phyloP scores from a whole-genome alignment of 1,140 invertebrate genomes.

The Lerema accius region DNA sequence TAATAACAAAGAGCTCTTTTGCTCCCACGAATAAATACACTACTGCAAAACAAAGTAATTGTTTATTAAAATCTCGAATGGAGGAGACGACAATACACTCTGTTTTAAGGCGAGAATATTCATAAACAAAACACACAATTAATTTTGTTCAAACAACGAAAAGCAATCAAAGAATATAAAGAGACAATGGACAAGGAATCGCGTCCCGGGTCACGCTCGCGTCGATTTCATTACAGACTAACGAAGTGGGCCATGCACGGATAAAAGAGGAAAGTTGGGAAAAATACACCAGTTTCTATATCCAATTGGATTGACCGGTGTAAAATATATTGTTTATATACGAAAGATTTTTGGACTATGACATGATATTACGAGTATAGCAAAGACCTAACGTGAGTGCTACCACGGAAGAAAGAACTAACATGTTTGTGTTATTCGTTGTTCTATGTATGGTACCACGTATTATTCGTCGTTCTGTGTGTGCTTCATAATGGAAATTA shows the following conservation, averaged over 20 bases:
- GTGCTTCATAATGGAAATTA: too few species aligned
- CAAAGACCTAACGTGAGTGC: too few species aligned
- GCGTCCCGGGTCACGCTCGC: slow-evolving; percentile 10
- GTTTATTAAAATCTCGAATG: neutral
- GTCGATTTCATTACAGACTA: slow-evolving; percentile 48
- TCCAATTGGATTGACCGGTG: neutral
- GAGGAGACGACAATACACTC: neutral
- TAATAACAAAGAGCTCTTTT: too few species aligned
- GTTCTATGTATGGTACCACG: too few species aligned
- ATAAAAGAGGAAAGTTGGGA: neutral
- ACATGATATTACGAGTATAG: too few species aligned
- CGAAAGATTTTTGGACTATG: too few species aligned
- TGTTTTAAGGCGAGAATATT: neutral
- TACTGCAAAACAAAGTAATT: too few species aligned
- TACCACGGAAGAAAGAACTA: too few species aligned
- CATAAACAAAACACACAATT: neutral
- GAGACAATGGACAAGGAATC: slow-evolving; percentile 2
- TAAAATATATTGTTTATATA: neutral
- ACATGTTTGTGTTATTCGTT: too few species aligned
- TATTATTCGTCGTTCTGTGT: too few species aligned
- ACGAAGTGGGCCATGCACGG: slow-evolving; percentile 43
- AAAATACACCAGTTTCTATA: neutral
- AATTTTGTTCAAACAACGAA: neutral
- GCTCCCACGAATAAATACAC: too few species aligned
- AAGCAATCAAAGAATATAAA: slow-evolving; percentile 3